Conservation (phyloP, 64 coral and sea anemone species). For the Trachythela sp. region DNA sequence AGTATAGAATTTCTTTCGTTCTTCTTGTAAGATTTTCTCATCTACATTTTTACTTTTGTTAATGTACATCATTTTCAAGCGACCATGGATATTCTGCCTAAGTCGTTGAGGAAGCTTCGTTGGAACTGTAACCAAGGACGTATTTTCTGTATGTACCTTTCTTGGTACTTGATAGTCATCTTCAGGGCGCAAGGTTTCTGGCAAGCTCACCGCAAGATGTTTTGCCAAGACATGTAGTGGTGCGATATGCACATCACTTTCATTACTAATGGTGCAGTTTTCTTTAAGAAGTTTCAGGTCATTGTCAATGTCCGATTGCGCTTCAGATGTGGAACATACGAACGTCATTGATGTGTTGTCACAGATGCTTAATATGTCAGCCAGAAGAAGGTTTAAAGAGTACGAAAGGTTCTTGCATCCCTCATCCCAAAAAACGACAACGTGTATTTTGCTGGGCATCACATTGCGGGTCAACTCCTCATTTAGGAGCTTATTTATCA, state of each 20-base stretch:
- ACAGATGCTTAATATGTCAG: slow-evolving; percentile 47
- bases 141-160: neutral
- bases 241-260: slow-evolving; percentile 48
- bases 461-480: slow-evolving; percentile 54
- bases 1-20: slow-evolving; percentile 44
- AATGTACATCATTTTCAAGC: slow-evolving; percentile 59
- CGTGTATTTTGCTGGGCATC: slow-evolving; percentile 48
- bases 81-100: slow-evolving; percentile 56
- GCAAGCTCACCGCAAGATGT: slow-evolving; percentile 39
- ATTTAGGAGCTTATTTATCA: slow-evolving; percentile 21
- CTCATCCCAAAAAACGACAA: slow-evolving; percentile 61
- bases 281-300: slow-evolving; percentile 46
- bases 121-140: slow-evolving; percentile 35
- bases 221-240: slow-evolving; percentile 53
- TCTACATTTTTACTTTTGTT: neutral
- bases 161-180: slow-evolving; percentile 61
- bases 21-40: slow-evolving; percentile 32
- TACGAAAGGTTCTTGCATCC: slow-evolving; percentile 45
- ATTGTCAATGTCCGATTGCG: neutral
- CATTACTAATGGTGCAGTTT: slow-evolving; percentile 29
- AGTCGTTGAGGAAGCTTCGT: slow-evolving; percentile 56
- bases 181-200: slow-evolving; percentile 58
- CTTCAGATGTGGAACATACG: slow-evolving; percentile 37
- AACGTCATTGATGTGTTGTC: slow-evolving; percentile 46
- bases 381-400: slow-evolving; percentile 50